Percentiles rank a stretch among this genome's conserved stretches.
Evolutionary conservation across 2,888 invertebrate genomes (phyloP).

Genomic region (Ecliptopera silaceata): DNA sequence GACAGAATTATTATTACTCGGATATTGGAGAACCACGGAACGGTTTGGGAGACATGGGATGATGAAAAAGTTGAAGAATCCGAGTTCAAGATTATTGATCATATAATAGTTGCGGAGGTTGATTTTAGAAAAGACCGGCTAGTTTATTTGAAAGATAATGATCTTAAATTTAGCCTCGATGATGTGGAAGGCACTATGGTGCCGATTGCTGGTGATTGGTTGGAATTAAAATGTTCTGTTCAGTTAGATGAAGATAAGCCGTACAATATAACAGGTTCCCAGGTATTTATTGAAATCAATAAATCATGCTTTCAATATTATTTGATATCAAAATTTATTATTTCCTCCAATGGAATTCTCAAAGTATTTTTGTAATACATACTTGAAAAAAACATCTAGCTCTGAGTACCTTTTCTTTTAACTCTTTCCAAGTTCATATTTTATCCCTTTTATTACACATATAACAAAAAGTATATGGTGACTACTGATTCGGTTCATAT

Average conservation of each 20-base stretch:
- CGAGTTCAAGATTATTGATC: conserved; percentile 58
- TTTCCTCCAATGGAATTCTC: too few relatives aligned
- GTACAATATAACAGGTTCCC: conserved; percentile 19
- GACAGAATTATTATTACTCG: conserved; percentile 79
- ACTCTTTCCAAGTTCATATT: too few relatives aligned
- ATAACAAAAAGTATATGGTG: too few relatives aligned
- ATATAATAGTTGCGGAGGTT: conserved; percentile 66
- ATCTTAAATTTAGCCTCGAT: conserved; percentile 85
- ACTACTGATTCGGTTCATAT: too few relatives aligned
- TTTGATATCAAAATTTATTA: too few relatives aligned
- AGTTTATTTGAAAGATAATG: conserved; percentile 77
- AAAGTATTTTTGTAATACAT: too few relatives aligned
- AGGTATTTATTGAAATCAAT: conserved; percentile 19
- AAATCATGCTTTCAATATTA: too few relatives aligned
- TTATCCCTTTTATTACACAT: too few relatives aligned
- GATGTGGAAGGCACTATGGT: conserved; percentile 84
- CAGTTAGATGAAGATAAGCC: conserved; percentile 65
- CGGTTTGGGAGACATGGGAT: conserved; percentile 70
- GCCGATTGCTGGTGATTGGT: conserved; percentile 87
- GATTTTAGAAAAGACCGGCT: conserved; percentile 56
- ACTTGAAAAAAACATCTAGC: too few relatives aligned
- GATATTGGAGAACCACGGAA: conserved; percentile 80
- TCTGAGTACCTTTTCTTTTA: too few relatives aligned
- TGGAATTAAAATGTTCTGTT: conserved; percentile 85
- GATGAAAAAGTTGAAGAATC: conserved; percentile 60